Evolutionary conservation across 2,888 invertebrate genomes (phyloP).

Genomic region (Scaptomyza parva): DNA sequence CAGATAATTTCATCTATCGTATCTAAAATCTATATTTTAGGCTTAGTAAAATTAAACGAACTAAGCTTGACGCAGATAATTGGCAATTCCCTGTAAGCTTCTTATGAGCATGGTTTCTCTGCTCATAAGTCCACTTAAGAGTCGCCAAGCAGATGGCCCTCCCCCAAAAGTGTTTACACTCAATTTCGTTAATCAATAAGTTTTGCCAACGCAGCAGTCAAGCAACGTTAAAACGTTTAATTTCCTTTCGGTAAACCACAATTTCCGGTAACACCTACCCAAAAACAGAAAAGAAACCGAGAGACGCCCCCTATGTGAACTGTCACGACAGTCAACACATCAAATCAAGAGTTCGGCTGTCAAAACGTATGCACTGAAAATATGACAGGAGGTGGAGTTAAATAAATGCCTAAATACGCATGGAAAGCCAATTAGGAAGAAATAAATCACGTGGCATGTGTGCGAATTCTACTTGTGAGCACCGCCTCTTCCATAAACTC

Average conservation of each 20-base stretch:
- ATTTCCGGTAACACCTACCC: constrained; percentile 76
- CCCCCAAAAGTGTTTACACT: constrained; percentile 49
- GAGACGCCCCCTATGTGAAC: constrained; percentile 38
- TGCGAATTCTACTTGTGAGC: constrained; percentile 66
- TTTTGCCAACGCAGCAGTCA: constrained; percentile 56
- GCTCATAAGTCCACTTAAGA: constrained; percentile 62
- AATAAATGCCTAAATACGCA: constrained; percentile 62
- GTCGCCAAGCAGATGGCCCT: constrained; percentile 13
- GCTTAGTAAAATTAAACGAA: background rate
- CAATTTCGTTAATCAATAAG: constrained; percentile 79
- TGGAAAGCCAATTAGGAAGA: constrained; percentile 78
- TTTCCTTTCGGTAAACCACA: constrained; percentile 66
- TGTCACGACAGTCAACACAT: constrained; percentile 47
- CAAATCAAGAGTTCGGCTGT: constrained; percentile 74
- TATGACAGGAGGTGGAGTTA: constrained; percentile 52
- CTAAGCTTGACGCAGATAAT: constrained; percentile 10
- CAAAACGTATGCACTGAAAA: constrained; percentile 63
- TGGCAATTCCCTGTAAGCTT: constrained; percentile 1
- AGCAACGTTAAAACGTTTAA: constrained; percentile 62
- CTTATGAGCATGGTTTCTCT: background rate
- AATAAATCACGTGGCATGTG: constrained; percentile 74
- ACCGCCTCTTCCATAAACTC: constrained; percentile 41
- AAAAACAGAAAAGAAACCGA: constrained; percentile 2
- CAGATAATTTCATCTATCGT: no score
- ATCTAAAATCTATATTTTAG: background rate